Base-by-base conservation (phyloP, 1,140 invertebrate genomes). In the Zaprionus tsacasi region DNA sequence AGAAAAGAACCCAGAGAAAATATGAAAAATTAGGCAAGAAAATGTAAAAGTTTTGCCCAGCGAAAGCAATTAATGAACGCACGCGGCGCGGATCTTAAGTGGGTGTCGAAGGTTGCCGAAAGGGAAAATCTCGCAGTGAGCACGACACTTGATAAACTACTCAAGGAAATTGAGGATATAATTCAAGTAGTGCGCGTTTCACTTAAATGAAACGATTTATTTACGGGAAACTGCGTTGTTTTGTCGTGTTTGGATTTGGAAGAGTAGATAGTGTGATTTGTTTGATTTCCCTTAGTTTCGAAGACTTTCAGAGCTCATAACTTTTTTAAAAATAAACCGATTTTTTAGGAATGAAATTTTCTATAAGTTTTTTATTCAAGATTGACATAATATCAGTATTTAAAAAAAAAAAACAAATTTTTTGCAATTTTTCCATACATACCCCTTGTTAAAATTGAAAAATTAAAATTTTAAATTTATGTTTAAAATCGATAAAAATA, bases 21-120 rank as follows among this genome's bases (percentile, higher is more conserved):
- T 65, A 85, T 61, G 77, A 88, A 76, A 77, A 87, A 87, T 87
- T 87, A 61, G 79, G 64, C 72, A 54, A 72, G 70, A 67, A 82
- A 78, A 67, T 70, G 67, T 76, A 50, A 66, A 73, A 57, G 69
- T 71, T 79, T 64, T 50, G 48, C 45, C 58, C 45, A 50, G 45
- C 4, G 61, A 73, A 69, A 61, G 60, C 87, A 82, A 88, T 88
- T 87, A 88, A 88, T 87, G 60, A 60, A n/a, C 35, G 38, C 38
- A 69, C 56, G 58, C 33, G 55, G 33, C n/a, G 4, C 56, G 61
- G 43, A 76, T 17, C 43, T 70, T 58, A 55, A 72, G 48, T 45
- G 55, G 61, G 55, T 58, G 55, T 43, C 17, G 64, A n/a, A 8
- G 38, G 71, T 25, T 76, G 64, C 30, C 50, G 11, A 54, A 50